phyloP scores from a whole-genome alignment of 2,797 vertebrate species.

The Acanthiza pusilla region DNA sequence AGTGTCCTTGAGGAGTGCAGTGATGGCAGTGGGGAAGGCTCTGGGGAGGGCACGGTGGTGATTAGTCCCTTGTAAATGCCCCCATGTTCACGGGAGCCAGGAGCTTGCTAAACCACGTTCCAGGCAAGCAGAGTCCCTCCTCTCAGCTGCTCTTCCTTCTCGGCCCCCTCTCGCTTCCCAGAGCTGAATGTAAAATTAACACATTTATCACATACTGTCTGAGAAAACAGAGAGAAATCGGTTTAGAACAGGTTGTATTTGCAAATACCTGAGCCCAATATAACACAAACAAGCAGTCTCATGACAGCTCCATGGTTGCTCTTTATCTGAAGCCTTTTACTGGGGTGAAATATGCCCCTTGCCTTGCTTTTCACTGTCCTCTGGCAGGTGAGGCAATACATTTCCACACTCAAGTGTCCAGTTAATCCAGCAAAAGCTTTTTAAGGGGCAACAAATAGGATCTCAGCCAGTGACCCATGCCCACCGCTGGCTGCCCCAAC shows the following conservation, averaged over 20 bases:
- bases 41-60: background rate
- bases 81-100: background rate
- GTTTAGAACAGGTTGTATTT: slow-evolving; percentile 54
- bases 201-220: slow-evolving; percentile 22
- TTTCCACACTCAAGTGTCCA: background rate
- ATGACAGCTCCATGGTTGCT: background rate
- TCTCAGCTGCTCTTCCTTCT: background rate
- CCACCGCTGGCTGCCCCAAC: background rate
- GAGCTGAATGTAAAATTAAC: slow-evolving; percentile 35
- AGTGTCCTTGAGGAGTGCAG: accelerated
- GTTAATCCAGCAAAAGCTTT: background rate
- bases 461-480: background rate
- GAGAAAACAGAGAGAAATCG: background rate
- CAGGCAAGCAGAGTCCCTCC: background rate
- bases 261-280: slow-evolving; percentile 53
- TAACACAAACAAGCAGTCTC: slow-evolving; percentile 28
- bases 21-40: background rate
- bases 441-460: background rate
- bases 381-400: background rate
- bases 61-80: background rate
- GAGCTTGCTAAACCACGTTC: background rate
- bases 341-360: background rate
- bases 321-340: background rate
- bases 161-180: background rate
- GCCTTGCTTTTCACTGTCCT: background rate